Percentiles rank a stretch among this genome's conserved stretches.
These are phyloP conservation scores for Microcebus murinus DNA, from an alignment of 2,113 vertebrate species.

Conservation along the genomic window DNA sequence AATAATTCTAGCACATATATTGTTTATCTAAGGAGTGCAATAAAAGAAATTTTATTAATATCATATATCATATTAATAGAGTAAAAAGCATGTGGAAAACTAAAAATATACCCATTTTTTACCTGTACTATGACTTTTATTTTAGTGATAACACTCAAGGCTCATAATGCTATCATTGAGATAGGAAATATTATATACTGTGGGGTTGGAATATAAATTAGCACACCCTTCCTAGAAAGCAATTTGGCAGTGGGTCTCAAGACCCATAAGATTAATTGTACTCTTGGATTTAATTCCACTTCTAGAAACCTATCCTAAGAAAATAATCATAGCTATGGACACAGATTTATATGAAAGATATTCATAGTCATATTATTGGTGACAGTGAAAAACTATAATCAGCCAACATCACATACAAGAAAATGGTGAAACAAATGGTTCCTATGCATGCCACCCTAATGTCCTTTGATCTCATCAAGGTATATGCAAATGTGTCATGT, in stretches of 20 bases:
- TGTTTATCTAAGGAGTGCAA: constrained; percentile 27
- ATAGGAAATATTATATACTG: not conserved
- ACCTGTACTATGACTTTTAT: not conserved
- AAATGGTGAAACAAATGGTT: constrained; percentile 3
- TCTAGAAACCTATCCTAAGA: not conserved
- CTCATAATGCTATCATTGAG: not conserved
- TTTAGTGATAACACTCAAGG: not conserved
- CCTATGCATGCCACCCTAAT: not conserved
- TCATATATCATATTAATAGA: not conserved
- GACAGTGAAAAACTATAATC: not conserved
- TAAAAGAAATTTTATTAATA: constrained; percentile 29
- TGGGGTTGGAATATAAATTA: not conserved
- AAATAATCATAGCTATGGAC: constrained; percentile 17
- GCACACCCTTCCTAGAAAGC: not conserved
- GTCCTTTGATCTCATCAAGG: not conserved
- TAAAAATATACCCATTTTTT: not conserved
- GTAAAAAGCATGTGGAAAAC: constrained; percentile 27
- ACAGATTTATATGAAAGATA: constrained; percentile 16
- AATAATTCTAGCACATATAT: constrained; percentile 9
- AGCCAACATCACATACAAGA: not conserved
- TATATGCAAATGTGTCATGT: not conserved
- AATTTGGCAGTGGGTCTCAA: constrained; percentile 3
- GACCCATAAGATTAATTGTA: constrained; percentile 31
- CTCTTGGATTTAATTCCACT: constrained; percentile 20
- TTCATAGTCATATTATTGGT: not conserved